Evolutionary conservation across 2,113 vertebrate genomes (phyloP).

Genomic region (Alouatta palliata): DNA sequence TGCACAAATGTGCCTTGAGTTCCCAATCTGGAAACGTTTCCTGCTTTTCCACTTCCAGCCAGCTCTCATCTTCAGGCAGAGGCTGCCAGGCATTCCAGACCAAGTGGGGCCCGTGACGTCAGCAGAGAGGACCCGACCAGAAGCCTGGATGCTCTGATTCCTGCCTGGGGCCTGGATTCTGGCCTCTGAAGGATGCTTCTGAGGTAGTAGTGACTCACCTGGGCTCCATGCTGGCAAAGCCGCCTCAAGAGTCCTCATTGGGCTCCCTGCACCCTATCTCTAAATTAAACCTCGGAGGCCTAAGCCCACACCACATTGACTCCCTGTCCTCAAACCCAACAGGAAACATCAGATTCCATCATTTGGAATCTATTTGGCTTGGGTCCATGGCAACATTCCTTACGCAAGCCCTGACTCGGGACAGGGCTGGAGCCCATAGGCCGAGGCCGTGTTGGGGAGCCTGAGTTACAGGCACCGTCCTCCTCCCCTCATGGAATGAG

Average conservation of each 20-base stretch:
- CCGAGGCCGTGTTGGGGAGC: not conserved
- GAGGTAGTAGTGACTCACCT: not conserved
- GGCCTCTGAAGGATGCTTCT: not conserved
- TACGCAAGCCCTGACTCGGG: constrained; percentile 3
- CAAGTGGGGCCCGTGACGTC: not conserved
- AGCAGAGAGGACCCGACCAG: not conserved
- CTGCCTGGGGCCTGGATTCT: not conserved
- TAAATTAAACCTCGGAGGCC: not conserved
- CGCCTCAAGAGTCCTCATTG: not conserved
- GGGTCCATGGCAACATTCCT: constrained; percentile 27
- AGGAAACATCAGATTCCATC: constrained; percentile 58
- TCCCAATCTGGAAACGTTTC: not conserved
- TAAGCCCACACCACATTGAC: not conserved
- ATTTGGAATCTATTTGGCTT: constrained; percentile 54
- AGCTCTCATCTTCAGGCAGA: not conserved
- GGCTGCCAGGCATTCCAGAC: not conserved
- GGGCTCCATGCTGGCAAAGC: not conserved
- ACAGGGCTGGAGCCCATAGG: not conserved
- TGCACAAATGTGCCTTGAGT: not conserved
- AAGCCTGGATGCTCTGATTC: not conserved
- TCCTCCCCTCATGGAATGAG: not conserved
- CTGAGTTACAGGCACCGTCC: not conserved
- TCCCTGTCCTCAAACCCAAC: constrained; percentile 22
- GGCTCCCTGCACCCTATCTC: not conserved
- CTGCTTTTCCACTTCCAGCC: constrained; percentile 9